These are phyloP conservation scores for Eulemur mongoz DNA, from an alignment of 2,797 vertebrate genomes.

Conservation along the genomic window DNA sequence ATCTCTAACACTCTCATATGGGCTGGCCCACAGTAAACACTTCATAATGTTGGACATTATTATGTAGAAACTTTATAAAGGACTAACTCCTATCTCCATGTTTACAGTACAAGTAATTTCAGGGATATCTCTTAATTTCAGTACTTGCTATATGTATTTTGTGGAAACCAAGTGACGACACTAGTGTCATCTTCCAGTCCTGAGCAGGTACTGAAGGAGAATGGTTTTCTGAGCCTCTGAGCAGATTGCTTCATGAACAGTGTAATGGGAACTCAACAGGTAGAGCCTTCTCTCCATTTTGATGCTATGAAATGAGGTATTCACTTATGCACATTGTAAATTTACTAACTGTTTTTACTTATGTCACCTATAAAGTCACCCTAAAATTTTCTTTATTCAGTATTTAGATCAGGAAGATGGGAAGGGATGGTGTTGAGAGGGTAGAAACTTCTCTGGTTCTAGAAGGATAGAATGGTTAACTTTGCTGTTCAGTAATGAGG, in stretches of 20 bases:
- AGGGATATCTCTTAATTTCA: neutral
- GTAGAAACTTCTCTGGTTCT: neutral
- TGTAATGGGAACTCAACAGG: neutral
- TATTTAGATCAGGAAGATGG: neutral
- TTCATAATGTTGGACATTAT: neutral
- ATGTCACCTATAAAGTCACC: neutral
- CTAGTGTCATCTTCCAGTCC: neutral
- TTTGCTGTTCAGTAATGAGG: neutral
- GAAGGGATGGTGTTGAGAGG: neutral
- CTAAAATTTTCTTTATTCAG: neutral
- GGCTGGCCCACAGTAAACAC: neutral
- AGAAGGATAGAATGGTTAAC: neutral
- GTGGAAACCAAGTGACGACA: neutral
- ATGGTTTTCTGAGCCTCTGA: neutral
- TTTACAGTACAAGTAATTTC: neutral
- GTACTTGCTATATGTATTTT: neutral
- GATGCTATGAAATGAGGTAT: neutral
- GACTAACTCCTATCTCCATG: neutral
- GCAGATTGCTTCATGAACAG: neutral
- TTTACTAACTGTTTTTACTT: neutral
- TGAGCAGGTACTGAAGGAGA: neutral
- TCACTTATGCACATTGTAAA: neutral
- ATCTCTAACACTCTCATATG: neutral
- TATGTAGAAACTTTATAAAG: constrained; percentile 16
- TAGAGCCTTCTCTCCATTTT: neutral